Base-by-base conservation (phyloP, 2,797 vertebrate species). In the Microctenopoma stevenorrisi region DNA sequence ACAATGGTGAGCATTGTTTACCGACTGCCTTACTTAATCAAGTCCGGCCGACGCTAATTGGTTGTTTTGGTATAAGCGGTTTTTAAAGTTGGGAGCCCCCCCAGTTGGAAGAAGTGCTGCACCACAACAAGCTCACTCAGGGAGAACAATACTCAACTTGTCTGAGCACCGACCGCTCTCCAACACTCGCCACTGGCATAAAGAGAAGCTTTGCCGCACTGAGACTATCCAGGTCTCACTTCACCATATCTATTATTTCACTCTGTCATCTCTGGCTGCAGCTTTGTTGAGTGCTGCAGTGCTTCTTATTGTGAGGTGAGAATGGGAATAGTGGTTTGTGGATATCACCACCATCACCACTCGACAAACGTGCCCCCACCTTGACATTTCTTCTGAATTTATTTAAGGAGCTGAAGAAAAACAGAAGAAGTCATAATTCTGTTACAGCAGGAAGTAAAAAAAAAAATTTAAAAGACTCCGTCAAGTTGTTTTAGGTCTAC, bases 1-100 rank as follows among this genome's bases (percentile, higher is more conserved):
- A 94, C 94, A 94, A 93, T 93, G 75, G 82, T 5, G 15, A 43
- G 58, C 81, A 91, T 89, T 94, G 92, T 93, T 93, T 92, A 88
- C 85, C 43, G 58, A 61, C 81, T 83, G 78, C 72, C 76, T 91
- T 82, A 76, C 78, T 93, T 86, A 92, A 92, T 92, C 79, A 76
- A 88, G 74, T 80, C 86, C 78, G 81, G 88, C 71, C 74, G 50
- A 78, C 70, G 74, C 89, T 96, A 96, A 95, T 95, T 95, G 93
- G 93, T 93, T 22, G 91, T 95, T 96, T 93, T 90, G 91, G 89
- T 92, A 95, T 84, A 95, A 96, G 95, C 93, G 86, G 89, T 94
- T 95, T 95, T 95, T 89, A 92, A 94, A 94, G 87, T 94, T 94
- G 91, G 88, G 73, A 93, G 91, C 92, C 93, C 68, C 68, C 63